phyloP scores from a whole-genome alignment of 1,140 invertebrate species.

The Pseudomyrmex pallidus region DNA sequence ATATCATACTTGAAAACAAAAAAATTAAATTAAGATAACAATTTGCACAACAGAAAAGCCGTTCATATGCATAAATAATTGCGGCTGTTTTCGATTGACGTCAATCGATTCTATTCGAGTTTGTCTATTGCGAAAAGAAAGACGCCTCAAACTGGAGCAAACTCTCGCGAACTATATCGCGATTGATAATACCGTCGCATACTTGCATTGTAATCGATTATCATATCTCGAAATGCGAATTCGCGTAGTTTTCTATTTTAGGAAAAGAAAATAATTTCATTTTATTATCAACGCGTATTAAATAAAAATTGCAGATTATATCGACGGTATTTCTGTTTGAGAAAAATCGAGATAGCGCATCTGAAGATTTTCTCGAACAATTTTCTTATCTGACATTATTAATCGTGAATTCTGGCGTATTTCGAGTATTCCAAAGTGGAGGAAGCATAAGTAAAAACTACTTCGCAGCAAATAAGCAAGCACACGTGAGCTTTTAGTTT shows the following conservation, averaged over 20 bases:
- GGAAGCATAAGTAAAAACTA: too few species aligned
- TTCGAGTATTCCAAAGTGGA: too few species aligned
- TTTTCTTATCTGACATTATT: too few species aligned
- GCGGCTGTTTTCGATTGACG: constrained; percentile 18
- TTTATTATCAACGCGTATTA: background rate
- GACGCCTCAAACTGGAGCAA: background rate
- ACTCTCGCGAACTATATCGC: constrained; percentile 38
- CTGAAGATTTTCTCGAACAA: too few species aligned
- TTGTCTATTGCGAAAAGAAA: constrained; percentile 6
- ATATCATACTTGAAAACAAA: too few species aligned
- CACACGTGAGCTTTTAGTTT: too few species aligned
- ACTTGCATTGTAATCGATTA: constrained; percentile 9
- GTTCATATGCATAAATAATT: background rate
- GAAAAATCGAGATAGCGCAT: background rate
- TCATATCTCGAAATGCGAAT: constrained; percentile 1
- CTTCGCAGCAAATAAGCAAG: too few species aligned
- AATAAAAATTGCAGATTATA: background rate
- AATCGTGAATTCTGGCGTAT: too few species aligned
- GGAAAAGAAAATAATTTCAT: background rate
- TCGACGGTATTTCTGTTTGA: background rate
- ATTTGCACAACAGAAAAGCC: background rate
- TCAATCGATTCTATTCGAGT: background rate
- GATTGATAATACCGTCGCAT: constrained; percentile 21
- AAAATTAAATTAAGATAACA: constrained; percentile 23
- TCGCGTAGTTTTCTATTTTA: constrained; percentile 8